phyloP scores from a whole-genome alignment of 2,113 vertebrate species.

The Lepus europaeus region DNA sequence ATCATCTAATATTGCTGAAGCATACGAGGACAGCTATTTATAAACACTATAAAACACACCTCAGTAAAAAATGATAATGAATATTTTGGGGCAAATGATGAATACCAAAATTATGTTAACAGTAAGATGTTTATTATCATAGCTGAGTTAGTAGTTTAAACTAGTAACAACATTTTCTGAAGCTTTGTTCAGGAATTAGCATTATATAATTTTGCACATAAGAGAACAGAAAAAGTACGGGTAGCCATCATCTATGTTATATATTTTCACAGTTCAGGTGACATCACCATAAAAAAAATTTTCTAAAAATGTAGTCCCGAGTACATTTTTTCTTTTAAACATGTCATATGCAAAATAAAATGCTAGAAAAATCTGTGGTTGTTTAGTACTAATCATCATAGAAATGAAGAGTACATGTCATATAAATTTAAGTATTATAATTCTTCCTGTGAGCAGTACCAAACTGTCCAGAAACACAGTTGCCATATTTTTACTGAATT shows the following conservation, averaged over 20 bases:
- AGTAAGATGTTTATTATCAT: not conserved
- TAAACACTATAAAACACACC: not conserved
- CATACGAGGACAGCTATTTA: not conserved
- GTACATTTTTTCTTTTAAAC: slow-evolving; percentile 1
- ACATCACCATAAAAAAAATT: not conserved
- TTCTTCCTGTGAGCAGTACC: not conserved
- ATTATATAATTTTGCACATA: slow-evolving; percentile 33
- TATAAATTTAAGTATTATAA: not conserved
- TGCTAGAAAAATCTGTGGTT: not conserved
- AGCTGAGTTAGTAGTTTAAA: not conserved
- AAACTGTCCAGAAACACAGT: not conserved
- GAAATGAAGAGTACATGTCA: not conserved
- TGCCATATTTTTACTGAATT: not conserved
- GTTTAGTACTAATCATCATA: not conserved
- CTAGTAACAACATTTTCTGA: slow-evolving; percentile 24
- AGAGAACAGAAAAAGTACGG: not conserved
- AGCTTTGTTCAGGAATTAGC: not conserved
- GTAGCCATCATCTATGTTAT: not conserved
- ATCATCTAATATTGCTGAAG: not conserved
- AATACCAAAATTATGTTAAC: not conserved
- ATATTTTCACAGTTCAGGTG: not conserved
- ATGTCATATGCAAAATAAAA: slow-evolving; percentile 12
- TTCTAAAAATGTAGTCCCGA: not conserved
- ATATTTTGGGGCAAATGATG: not conserved
- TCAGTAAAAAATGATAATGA: not conserved